Conservation (phyloP, 2,797 vertebrate species). For the Pygocentrus nattereri region DNA sequence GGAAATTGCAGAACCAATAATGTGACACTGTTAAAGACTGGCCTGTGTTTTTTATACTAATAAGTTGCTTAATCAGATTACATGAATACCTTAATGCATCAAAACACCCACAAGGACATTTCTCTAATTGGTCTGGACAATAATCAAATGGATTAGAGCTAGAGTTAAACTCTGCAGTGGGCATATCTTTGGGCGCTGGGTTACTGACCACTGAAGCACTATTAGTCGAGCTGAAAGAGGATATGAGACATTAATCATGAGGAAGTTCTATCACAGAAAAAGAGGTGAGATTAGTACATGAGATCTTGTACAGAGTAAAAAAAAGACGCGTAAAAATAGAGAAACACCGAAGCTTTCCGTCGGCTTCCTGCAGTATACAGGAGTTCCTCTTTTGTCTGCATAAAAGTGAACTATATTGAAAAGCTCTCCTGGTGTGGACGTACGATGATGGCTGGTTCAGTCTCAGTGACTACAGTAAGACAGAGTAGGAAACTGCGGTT, state of each 20-base stretch:
- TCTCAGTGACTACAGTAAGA: neutral
- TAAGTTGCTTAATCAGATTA: too few species aligned
- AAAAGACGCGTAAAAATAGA: neutral
- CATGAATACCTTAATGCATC: too few species aligned
- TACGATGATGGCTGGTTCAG: neutral
- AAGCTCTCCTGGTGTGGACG: neutral
- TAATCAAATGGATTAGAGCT: neutral
- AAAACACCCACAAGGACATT: too few species aligned
- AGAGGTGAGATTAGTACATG: constrained; percentile 12
- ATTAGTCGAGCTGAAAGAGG: constrained; percentile 22
- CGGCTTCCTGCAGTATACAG: neutral
- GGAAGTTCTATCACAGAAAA: constrained; percentile 26
- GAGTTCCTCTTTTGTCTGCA: constrained; percentile 24
- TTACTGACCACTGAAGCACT: neutral
- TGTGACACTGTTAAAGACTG: too few species aligned
- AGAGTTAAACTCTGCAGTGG: neutral
- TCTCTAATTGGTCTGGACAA: neutral
- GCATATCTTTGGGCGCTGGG: neutral
- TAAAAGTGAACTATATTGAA: constrained; percentile 1
- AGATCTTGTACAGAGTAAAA: neutral
- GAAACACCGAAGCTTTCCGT: constrained; percentile 5
- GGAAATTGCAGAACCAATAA: too few species aligned
- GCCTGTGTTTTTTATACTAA: too few species aligned
- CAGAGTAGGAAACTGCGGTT: neutral
- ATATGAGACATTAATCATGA: constrained; percentile 21